Percentiles rank a stretch among this genome's conserved stretches.
phyloP scores from a whole-genome alignment of 2,113 vertebrate genomes.

The Podarcis raffonei region DNA sequence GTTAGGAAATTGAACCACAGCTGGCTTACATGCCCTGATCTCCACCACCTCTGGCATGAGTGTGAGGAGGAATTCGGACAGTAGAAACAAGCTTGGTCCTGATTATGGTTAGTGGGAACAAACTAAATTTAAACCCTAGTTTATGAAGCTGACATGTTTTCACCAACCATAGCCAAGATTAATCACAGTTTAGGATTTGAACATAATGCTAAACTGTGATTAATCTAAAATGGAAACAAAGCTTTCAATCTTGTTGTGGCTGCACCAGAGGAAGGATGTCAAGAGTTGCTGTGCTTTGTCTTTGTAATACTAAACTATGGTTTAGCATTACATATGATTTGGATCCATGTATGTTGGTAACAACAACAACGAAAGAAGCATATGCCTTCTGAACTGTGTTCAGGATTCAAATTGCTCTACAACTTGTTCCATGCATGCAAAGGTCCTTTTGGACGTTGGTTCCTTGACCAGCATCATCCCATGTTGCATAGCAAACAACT shows the following conservation, averaged over 20 bases:
- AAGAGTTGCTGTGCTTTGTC: too few species aligned
- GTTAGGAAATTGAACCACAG: neutral
- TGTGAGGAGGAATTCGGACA: neutral
- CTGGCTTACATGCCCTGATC: neutral
- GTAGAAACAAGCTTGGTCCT: neutral
- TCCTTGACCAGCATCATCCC: neutral
- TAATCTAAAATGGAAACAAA: neutral
- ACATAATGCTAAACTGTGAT: neutral
- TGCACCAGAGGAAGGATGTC: too few species aligned
- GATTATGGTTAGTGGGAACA: neutral
- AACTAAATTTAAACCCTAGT: neutral
- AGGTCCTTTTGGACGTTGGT: neutral
- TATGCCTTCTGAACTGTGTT: slow-evolving; percentile 43
- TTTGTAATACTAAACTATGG: too few species aligned
- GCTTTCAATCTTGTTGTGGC: too few species aligned
- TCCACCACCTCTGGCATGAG: neutral
- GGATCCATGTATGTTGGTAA: neutral
- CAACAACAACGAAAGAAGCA: neutral
- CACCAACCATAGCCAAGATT: neutral
- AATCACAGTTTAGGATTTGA: neutral
- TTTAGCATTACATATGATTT: neutral
- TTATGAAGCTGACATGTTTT: too few species aligned
- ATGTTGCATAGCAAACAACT: neutral
- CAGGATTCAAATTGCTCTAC: neutral
- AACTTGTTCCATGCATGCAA: slow-evolving; percentile 57